Evolutionary conservation across 1,140 invertebrate genomes (phyloP).

Genomic region (Wiebesia pumilae): DNA sequence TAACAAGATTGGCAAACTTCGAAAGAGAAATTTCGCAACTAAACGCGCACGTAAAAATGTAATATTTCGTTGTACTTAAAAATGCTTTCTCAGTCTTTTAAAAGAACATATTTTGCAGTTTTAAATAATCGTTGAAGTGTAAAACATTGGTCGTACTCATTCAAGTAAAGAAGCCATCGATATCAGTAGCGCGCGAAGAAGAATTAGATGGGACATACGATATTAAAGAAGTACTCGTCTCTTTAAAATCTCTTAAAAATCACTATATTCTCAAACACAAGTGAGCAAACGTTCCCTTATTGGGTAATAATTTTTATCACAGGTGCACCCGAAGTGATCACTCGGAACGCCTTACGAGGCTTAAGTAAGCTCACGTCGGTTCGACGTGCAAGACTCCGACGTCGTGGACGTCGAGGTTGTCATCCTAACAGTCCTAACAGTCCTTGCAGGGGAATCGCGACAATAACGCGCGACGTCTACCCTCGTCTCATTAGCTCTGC

Average conservation of each 20-base stretch:
- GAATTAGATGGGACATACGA: background rate
- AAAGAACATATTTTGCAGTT: no score
- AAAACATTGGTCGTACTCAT: background rate
- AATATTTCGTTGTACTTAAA: background rate
- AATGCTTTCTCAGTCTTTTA: background rate
- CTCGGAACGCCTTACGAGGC: background rate
- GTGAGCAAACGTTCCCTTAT: background rate
- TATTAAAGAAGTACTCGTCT: background rate
- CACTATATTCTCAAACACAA: background rate
- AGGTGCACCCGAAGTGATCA: no score
- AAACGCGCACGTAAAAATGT: background rate
- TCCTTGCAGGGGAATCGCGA: no score
- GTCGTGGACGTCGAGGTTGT: background rate
- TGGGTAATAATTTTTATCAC: background rate
- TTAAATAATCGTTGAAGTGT: no score
- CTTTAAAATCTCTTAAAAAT: no score
- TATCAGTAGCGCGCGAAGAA: background rate
- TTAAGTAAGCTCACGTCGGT: no score
- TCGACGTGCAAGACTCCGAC: background rate
- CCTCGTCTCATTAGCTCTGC: conserved; percentile 4
- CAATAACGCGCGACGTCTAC: background rate
- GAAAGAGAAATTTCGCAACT: conserved; percentile 4
- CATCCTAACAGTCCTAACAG: no score
- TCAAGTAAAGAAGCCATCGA: background rate
- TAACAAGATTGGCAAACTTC: background rate